Percentiles rank a stretch among this genome's conserved stretches.
These are phyloP conservation scores for Arothron firmamentum DNA, from an alignment of 2,113 vertebrate species.

Conservation along the genomic window DNA sequence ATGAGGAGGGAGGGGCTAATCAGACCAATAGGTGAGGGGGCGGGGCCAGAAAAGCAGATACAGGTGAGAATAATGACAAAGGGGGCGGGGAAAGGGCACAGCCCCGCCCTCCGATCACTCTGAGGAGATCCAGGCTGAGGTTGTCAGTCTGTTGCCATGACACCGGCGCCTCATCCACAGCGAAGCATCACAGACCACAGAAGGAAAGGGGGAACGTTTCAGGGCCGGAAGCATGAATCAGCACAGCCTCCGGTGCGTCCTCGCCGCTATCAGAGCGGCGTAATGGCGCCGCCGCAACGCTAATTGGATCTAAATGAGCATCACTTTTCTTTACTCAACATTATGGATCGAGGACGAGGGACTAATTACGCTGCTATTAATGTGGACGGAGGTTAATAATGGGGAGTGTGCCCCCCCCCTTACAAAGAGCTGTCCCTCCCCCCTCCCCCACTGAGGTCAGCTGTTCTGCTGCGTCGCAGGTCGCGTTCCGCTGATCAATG, in stretches of 20 bases:
- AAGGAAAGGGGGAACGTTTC: too few relatives aligned
- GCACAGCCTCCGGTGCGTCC: conserved; percentile 5
- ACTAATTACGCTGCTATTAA: conserved; percentile 61
- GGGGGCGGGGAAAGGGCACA: too few relatives aligned
- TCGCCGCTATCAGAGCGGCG: conserved; percentile 18
- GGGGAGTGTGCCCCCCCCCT: conserved; percentile 22
- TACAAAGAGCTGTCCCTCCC: neutral
- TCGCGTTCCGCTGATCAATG: conserved; percentile 44
- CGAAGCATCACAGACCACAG: too few relatives aligned
- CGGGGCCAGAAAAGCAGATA: too few relatives aligned
- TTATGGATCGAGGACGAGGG: conserved; percentile 61
- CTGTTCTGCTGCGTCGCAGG: conserved; percentile 24
- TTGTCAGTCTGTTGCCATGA: too few relatives aligned
- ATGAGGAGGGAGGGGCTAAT: too few relatives aligned
- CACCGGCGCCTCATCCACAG: too few relatives aligned
- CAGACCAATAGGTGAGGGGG: too few relatives aligned
- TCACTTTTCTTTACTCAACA: conserved; percentile 61
- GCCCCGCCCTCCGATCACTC: too few relatives aligned
- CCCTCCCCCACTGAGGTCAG: conserved; percentile 44
- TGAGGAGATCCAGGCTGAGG: neutral
- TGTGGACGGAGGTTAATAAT: conserved; percentile 60
- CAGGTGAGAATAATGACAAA: too few relatives aligned
- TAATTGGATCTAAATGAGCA: conserved; percentile 68
- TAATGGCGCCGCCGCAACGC: conserved; percentile 48
- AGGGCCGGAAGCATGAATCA: too few relatives aligned